These are phyloP conservation scores for Alfaro cultratus DNA, from an alignment of 2,797 vertebrate species.

Conservation along the genomic window DNA sequence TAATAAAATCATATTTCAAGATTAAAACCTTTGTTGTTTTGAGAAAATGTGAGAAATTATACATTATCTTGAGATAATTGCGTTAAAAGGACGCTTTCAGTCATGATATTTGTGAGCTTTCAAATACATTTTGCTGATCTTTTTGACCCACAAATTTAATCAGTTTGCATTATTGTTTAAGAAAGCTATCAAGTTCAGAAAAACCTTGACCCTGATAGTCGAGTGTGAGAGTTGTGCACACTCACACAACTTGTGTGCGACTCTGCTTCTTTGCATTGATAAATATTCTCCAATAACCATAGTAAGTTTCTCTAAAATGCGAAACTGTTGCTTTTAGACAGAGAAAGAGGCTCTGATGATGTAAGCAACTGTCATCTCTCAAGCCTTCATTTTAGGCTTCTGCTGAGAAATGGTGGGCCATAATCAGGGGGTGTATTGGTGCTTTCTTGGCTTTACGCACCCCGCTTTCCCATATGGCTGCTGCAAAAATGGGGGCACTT, in stretches of 20 bases:
- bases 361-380: constrained; percentile 19
- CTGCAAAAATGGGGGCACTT: constrained; percentile 60
- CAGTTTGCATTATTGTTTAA: not conserved
- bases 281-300: constrained; percentile 14
- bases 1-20: not conserved
- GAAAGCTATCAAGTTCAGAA: not conserved
- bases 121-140: not conserved
- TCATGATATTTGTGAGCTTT: not conserved
- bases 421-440: constrained; percentile 41
- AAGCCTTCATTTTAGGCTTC: constrained; percentile 35
- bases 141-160: not conserved
- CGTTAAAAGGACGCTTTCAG: not conserved
- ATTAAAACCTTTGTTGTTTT: not conserved
- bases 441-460: constrained; percentile 34
- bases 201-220: not conserved
- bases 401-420: constrained; percentile 42
- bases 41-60: not conserved
- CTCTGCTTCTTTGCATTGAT: constrained; percentile 4
- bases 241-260: not conserved
- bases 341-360: constrained; percentile 13
- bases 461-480: constrained; percentile 54
- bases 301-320: constrained; percentile 18
- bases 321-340: constrained; percentile 3
- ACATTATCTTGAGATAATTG: not conserved
- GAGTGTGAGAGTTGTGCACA: too few species aligned